phyloP scores from a whole-genome alignment of 2,113 vertebrate genomes.

The Hoplias malabaricus region DNA sequence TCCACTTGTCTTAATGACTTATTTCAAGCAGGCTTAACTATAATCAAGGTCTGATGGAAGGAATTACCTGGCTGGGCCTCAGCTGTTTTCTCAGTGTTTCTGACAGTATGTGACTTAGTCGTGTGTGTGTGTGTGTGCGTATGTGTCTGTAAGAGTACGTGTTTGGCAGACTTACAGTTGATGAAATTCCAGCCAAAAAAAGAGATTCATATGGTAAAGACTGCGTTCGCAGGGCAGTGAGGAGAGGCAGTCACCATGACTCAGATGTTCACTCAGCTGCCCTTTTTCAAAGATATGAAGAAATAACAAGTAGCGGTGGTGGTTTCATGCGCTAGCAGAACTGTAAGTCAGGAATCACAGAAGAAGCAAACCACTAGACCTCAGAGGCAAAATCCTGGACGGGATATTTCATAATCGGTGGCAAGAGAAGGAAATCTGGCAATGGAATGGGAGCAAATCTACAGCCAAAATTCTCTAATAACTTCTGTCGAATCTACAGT shows the following conservation, averaged over 20 bases:
- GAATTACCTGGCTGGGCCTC: not conserved
- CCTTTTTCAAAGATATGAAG: not conserved
- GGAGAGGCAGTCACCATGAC: conserved; percentile 16
- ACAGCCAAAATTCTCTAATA: too few relatives aligned
- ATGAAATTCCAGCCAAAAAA: conserved; percentile 20
- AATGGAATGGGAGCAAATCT: too few relatives aligned
- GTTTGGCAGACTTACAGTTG: not conserved
- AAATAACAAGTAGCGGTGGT: not conserved
- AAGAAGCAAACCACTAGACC: not conserved
- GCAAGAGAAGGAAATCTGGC: not conserved
- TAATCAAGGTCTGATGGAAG: conserved; percentile 13
- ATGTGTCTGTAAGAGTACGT: conserved; percentile 32
- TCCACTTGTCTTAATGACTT: not conserved
- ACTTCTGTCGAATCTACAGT: too few relatives aligned
- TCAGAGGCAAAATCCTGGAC: not conserved
- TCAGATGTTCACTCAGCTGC: not conserved
- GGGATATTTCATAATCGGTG: not conserved
- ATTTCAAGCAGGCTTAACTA: conserved; percentile 5
- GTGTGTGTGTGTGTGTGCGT: not conserved
- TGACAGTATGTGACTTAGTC: not conserved
- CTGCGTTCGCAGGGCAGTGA: conserved; percentile 57
- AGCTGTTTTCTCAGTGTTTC: not conserved
- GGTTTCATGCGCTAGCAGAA: not conserved
- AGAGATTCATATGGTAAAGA: conserved; percentile 34
- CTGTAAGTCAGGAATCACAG: not conserved